These are phyloP conservation scores for Drosophila arizonae DNA, from an alignment of 1,140 invertebrate species.

Conservation along the genomic window DNA sequence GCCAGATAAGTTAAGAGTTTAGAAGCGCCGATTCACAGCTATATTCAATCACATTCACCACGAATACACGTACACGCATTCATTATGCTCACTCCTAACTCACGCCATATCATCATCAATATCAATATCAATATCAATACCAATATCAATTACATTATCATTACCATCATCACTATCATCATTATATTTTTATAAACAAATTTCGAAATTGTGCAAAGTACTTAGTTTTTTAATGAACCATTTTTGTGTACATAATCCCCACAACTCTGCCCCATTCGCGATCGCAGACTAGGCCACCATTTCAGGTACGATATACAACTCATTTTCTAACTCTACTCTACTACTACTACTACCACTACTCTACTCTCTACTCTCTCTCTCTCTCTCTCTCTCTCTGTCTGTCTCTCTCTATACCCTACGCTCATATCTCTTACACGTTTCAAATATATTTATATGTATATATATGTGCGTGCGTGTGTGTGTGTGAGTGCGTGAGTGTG, in stretches of 20 bases:
- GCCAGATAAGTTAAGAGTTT: slow-evolving; percentile 24
- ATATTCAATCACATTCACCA: slow-evolving; percentile 33
- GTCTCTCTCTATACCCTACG: slow-evolving; percentile 35
- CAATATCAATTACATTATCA: too few species aligned
- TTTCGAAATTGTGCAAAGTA: slow-evolving; percentile 79
- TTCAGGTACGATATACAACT: slow-evolving; percentile 82
- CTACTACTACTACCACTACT: slow-evolving; percentile 30
- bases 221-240: slow-evolving; percentile 79
- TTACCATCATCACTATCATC: slow-evolving; percentile 2
- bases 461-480: not conserved
- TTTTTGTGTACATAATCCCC: slow-evolving; percentile 82
- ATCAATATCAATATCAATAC: too few species aligned
- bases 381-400: slow-evolving; percentile 10
- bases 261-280: slow-evolving; percentile 77
- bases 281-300: slow-evolving; percentile 83
- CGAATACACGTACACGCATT: slow-evolving; percentile 33
- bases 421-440: slow-evolving; percentile 42
- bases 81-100: slow-evolving; percentile 39
- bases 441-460: slow-evolving; percentile 24
- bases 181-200: slow-evolving; percentile 49
- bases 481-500: too few species aligned
- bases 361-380: slow-evolving; percentile 50
- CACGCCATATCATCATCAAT: slow-evolving; percentile 3
- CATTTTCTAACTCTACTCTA: slow-evolving; percentile 74
- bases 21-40: slow-evolving; percentile 26